Conservation (phyloP, 2,797 vertebrate genomes). For the Peromyscus melanophrys region DNA sequence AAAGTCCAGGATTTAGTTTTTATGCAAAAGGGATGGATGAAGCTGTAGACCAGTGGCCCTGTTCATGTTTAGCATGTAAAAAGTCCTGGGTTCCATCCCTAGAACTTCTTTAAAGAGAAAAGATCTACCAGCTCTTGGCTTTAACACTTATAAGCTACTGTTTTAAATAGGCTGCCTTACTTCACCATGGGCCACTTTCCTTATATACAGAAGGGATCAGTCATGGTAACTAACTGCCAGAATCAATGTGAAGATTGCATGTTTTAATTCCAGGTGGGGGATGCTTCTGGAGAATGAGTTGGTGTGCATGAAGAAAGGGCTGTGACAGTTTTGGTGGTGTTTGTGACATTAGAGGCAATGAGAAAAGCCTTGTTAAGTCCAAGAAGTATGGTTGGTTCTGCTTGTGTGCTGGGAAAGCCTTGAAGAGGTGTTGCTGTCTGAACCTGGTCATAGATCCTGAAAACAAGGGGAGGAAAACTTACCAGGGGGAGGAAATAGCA, state of each 20-base stretch:
- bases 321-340: neutral
- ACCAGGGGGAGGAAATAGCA: neutral
- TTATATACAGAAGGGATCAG: neutral
- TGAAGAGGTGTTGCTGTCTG: neutral
- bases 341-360: neutral
- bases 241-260: neutral
- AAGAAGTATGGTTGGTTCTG: neutral
- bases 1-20: neutral
- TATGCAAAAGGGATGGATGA: neutral
- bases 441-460: neutral
- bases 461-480: neutral
- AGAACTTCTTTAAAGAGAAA: neutral
- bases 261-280: neutral
- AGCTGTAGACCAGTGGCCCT: neutral
- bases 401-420: neutral
- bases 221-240: neutral
- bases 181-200: neutral
- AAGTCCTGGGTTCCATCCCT: neutral
- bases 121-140: neutral
- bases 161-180: neutral
- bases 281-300: neutral
- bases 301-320: neutral
- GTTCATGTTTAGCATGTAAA: neutral
- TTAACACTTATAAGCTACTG: neutral
- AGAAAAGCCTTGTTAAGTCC: neutral